phyloP scores from a whole-genome alignment of 92 coral and sea anemone genomes.

The Porites lobata region DNA sequence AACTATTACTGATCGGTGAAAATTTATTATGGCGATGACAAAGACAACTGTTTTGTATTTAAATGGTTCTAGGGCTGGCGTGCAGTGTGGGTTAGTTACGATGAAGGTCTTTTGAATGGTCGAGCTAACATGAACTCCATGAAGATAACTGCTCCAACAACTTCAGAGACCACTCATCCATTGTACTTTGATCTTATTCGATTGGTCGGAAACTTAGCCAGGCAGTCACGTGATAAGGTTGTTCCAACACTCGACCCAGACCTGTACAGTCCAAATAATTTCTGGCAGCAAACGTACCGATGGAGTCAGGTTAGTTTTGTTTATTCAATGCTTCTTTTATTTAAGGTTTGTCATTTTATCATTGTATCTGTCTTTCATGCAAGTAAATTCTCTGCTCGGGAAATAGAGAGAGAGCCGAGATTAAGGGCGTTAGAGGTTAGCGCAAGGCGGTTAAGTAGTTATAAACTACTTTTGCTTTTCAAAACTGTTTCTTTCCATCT shows the following conservation, averaged over 20 bases:
- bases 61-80: conserved; percentile 16
- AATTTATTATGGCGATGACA: neutral
- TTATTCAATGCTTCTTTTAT: too few relatives aligned
- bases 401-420: too few relatives aligned
- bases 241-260: conserved; percentile 42
- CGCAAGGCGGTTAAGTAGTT: too few relatives aligned
- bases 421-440: too few relatives aligned
- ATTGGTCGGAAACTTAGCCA: neutral
- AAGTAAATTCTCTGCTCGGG: too few relatives aligned
- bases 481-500: too few relatives aligned
- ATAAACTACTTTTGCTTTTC: too few relatives aligned
- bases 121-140: neutral
- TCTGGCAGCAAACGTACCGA: conserved; percentile 62
- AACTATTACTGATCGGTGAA: neutral
- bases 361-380: too few relatives aligned
- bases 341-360: too few relatives aligned
- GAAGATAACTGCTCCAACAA: conserved; percentile 37
- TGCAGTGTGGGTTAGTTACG: conserved; percentile 21
- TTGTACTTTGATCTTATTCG: conserved; percentile 60
- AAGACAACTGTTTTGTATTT: neutral
- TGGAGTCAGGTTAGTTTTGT: conserved; percentile 43
- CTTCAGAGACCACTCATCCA: neutral
- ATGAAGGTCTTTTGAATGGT: neutral
- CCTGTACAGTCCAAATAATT: conserved; percentile 28
- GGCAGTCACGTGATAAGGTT: conserved; percentile 51